Evolutionary conservation across 2,888 invertebrate species (phyloP).

Genomic region (Rotaria socialis): DNA sequence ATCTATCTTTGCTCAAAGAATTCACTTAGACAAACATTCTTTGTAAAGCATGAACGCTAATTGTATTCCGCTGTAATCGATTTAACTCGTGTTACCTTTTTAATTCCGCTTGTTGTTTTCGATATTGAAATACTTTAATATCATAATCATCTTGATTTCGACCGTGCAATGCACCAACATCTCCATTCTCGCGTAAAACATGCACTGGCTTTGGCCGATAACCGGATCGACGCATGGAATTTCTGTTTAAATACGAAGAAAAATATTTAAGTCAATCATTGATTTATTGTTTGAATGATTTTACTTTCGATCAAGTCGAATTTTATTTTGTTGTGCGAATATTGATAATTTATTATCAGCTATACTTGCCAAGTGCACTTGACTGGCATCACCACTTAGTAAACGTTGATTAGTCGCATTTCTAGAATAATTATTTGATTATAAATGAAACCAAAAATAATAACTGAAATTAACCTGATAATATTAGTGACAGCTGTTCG

Average conservation of each 20-base stretch:
- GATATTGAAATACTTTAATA: slow-evolving; percentile 88
- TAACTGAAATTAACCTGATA: background rate
- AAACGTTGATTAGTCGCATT: slow-evolving; percentile 24
- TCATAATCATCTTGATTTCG: slow-evolving; percentile 72
- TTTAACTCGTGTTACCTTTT: slow-evolving; percentile 65
- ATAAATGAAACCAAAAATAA: too few species aligned
- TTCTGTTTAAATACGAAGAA: background rate
- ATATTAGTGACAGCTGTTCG: slow-evolving; percentile 35
- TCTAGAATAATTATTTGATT: background rate
- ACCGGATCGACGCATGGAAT: slow-evolving; percentile 12
- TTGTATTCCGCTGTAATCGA: too few species aligned
- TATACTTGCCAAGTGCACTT: slow-evolving; percentile 19
- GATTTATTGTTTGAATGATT: too few species aligned
- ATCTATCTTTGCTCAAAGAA: too few species aligned
- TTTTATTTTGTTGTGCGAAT: slow-evolving; percentile 28
- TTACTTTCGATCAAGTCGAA: slow-evolving; percentile 26
- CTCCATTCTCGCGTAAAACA: slow-evolving; percentile 66
- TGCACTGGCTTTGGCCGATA: slow-evolving; percentile 21
- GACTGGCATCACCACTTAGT: slow-evolving; percentile 12
- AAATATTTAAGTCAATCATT: background rate
- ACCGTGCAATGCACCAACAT: slow-evolving; percentile 13
- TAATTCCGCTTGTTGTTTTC: slow-evolving; percentile 96
- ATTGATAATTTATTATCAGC: slow-evolving; percentile 24
- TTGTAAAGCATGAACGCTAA: too few species aligned
- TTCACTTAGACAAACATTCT: too few species aligned